Evolutionary conservation across 2,797 vertebrate species (phyloP), one percentile per base, ranked within the genome.

Genomic region (Malurus leucopterus): DNA sequence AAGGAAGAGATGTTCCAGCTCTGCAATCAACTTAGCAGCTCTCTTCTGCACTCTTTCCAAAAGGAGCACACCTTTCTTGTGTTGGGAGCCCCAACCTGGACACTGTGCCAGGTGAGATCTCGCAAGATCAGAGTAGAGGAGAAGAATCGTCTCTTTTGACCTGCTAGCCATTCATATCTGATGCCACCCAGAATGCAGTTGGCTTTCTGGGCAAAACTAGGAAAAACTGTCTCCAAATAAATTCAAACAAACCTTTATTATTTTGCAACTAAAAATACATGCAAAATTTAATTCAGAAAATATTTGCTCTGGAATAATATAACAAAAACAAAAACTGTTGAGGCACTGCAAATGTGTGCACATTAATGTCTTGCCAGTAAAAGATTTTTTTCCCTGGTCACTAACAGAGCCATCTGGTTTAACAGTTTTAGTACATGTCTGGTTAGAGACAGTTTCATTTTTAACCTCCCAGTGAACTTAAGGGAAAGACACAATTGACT

Each of bases 391-490:
- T 63, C 79, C 43, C 14, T 75, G 84, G 84, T 86, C 90, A 70
- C 82, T 92, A 54, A 55, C 32, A 69, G 32, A 89, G 34, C 41
- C 86, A 87, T 90, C 75, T 91, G 75, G 72, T 93, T 89, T 89
- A 90, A 72, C 24, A 74, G 73, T 72, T 32, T 85, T 81, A 53
- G 8, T 83, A 53, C 11, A 9, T 34, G 51, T 86, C 87, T 95
- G 27, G 84, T 95, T 91, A 94, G 73, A 91, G 51, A 80, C 63
- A 89, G 43, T 61, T 91, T 91, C 44, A 80, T 80, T 92, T 57
- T 73, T 95, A 92, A 94, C 94, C 94, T 94, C 72, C 73, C 84
- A 55, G 53, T 92, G 85, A 94, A 94, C 90, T 79, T 84, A 73
- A 89, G 54, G 26, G 51, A 94, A 93, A 83, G 83, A 64, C 47